Base-by-base conservation (phyloP, 2,113 vertebrate species). In the Eretmochelys imbricata region DNA sequence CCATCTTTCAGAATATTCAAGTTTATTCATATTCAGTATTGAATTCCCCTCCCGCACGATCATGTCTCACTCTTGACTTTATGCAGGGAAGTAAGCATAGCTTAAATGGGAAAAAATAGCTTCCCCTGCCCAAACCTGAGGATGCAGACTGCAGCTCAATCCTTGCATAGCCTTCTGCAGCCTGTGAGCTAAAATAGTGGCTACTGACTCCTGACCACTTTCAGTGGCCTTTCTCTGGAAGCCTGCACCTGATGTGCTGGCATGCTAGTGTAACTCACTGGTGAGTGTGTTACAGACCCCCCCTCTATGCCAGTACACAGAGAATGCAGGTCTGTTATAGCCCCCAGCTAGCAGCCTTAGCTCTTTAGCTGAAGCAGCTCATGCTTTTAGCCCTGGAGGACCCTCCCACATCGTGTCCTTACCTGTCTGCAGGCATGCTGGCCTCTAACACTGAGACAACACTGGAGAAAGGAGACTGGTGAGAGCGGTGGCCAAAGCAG, bases 81-180 rank as follows among this genome's bases (percentile, higher is more conserved):
- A 42, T 75, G 19, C 69, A 75, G 38, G n/a, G 22, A 42, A 22
- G 3, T 84, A 92, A 93, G 14, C 46, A 72, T 3, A 25, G 0
- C 2, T 4, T n/a, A 53, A 4, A 46, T 17, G 7, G 16, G 22
- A 69, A 35, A 89, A 54, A 84, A 82, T 13, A 17, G 0, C 0
- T 62, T 22, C 3, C 90, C 49, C 38, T 24, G 10, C 38, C 88
- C 55, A 86, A 57, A 89, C 35, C 35, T 35, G 88, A 8, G 4
- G 8, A 1, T 31, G 2, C 22, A 62, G 2, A 80, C 29, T 1
- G 2, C 17, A 80, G 80, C 3, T 88, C 62, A 82, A 0, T 78
- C 14, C 38, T 92, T 88, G 7, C 48, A 42, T 62, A 82, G 22
- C 42, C 1, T 6, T 78, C 5, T 62, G 1, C 22, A 35, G 88